Conservation (phyloP, 2,888 invertebrate species). For the Pheosia gnoma region DNA sequence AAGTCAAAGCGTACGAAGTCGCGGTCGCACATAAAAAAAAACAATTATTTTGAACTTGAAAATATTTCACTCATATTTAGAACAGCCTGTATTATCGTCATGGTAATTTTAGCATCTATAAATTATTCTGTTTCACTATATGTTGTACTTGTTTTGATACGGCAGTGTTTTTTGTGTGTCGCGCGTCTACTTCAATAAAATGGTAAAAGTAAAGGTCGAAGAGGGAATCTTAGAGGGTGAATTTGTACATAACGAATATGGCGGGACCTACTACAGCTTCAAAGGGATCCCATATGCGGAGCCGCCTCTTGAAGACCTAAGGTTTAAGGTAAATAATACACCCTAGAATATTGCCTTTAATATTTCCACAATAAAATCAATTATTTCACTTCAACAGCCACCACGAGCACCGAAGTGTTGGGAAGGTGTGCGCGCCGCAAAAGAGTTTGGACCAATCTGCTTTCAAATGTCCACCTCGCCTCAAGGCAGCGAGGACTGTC, state of each 20-base stretch:
- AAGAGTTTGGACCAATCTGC: slow-evolving; percentile 48
- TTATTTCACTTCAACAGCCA: slow-evolving; percentile 30
- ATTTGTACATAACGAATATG: slow-evolving; percentile 37
- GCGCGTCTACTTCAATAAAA: too few relatives aligned
- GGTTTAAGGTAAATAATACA: slow-evolving; percentile 68
- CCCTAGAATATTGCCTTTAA: too few relatives aligned
- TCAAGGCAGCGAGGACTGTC: slow-evolving; percentile 40
- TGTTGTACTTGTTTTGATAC: too few relatives aligned
- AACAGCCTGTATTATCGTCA: too few relatives aligned
- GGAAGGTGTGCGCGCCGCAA: slow-evolving; percentile 57
- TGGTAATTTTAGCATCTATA: too few relatives aligned
- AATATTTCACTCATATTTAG: too few relatives aligned
- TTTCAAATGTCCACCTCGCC: slow-evolving; percentile 42
- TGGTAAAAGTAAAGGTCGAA: too few relatives aligned
- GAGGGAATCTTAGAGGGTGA: slow-evolving; percentile 38
- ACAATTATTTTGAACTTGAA: too few relatives aligned
- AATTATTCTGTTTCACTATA: too few relatives aligned
- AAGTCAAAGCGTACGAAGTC: too few relatives aligned
- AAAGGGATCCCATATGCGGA: slow-evolving; percentile 78
- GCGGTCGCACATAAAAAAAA: too few relatives aligned
- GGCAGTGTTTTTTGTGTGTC: too few relatives aligned
- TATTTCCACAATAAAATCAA: background rate
- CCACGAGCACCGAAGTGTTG: slow-evolving; percentile 53
- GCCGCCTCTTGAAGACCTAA: slow-evolving; percentile 71
- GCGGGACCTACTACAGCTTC: slow-evolving; percentile 47